phyloP scores from a whole-genome alignment of 2,113 vertebrate genomes.

The Monopterus albus region DNA sequence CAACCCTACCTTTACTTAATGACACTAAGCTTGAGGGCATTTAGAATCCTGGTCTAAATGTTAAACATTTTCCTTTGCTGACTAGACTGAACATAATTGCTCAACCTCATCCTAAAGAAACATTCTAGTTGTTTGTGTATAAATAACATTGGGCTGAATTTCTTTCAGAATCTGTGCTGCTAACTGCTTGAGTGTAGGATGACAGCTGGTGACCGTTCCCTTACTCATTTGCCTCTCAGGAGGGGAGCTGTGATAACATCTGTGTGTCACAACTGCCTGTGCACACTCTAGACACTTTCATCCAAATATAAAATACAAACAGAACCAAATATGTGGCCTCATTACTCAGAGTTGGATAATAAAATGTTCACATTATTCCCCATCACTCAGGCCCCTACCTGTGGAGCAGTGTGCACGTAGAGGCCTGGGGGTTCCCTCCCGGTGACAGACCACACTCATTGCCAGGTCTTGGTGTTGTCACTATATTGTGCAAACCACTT shows the following conservation, averaged over 20 bases:
- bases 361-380: too few relatives aligned
- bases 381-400: slow-evolving; percentile 78
- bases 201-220: background rate
- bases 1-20: too few relatives aligned
- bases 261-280: background rate
- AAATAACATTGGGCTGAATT: too few relatives aligned
- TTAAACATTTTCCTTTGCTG: too few relatives aligned
- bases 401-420: slow-evolving; percentile 85
- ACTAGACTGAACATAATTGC: too few relatives aligned
- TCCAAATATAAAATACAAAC: background rate
- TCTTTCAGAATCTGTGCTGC: background rate
- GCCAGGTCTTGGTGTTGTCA: slow-evolving; percentile 87
- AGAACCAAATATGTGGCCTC: background rate
- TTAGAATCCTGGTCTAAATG: too few relatives aligned
- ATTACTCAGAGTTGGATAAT: background rate
- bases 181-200: background rate
- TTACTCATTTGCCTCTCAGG: background rate
- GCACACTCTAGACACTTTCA: background rate
- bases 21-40: too few relatives aligned
- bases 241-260: background rate
- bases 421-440: slow-evolving; percentile 87
- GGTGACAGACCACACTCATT: slow-evolving; percentile 90
- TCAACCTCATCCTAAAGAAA: too few relatives aligned
- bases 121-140: too few relatives aligned
- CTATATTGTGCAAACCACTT: slow-evolving; percentile 90